phyloP scores from a whole-genome alignment of 2,888 invertebrate species.

The Andrena dorsata region DNA sequence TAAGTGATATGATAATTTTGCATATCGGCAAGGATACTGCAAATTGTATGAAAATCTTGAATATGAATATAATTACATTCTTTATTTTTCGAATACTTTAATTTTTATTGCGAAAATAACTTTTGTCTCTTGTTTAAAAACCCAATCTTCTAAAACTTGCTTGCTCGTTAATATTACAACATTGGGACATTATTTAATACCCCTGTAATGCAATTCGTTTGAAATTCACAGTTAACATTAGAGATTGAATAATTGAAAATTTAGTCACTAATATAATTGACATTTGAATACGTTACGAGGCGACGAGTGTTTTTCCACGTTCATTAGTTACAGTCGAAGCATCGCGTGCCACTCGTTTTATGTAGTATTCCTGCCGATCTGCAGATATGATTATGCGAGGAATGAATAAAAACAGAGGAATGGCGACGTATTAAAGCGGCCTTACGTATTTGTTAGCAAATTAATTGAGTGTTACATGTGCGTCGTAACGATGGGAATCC shows the following conservation, averaged over 20 bases:
- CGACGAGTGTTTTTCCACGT: background rate
- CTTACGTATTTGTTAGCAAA: conserved; percentile 24
- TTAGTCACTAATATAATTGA: background rate
- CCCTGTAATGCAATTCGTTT: no score
- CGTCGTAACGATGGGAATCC: background rate
- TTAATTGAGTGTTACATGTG: conserved; percentile 8
- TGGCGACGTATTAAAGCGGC: conserved; percentile 7
- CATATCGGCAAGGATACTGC: conserved; percentile 20
- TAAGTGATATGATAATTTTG: conserved; percentile 15
- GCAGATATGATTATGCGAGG: background rate
- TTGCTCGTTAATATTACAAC: background rate
- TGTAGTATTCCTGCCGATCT: conserved; percentile 9
- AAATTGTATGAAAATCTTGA: background rate
- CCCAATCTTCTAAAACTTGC: background rate
- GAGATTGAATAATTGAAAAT: background rate
- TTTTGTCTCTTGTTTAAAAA: background rate
- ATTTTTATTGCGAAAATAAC: background rate
- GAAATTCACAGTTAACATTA: background rate
- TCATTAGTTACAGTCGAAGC: background rate
- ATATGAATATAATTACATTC: background rate
- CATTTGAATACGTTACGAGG: background rate
- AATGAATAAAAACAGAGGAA: conserved; percentile 15
- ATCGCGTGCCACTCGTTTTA: background rate
- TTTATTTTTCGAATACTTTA: background rate
- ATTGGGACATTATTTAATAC: no score